Conservation (phyloP, 2,888 invertebrate species). For the Hydroisotoma schaefferi region DNA sequence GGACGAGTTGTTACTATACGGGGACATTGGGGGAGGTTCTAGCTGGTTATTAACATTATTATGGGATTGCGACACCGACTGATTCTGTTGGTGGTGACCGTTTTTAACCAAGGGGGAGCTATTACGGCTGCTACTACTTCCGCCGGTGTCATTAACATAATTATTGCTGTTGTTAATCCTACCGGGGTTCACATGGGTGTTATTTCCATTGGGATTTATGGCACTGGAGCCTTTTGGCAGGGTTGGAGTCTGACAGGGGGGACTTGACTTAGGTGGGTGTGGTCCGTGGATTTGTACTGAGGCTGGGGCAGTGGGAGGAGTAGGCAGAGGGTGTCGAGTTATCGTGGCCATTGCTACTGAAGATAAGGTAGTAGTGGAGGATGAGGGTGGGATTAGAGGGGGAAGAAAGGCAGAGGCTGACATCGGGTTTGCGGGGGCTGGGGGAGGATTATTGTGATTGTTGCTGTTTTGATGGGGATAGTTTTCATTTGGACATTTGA, state of each 20-base stretch:
- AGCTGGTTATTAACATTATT: background rate
- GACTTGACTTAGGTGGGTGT: too few species aligned
- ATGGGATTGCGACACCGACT: background rate
- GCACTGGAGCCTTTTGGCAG: background rate
- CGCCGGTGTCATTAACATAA: background rate
- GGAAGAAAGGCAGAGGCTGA: background rate
- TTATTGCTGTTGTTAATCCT: background rate
- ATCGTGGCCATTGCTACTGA: background rate
- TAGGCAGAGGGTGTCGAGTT: background rate
- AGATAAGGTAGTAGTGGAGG: background rate
- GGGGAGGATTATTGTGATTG: conserved; percentile 1
- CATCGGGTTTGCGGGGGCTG: background rate
- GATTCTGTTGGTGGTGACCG: background rate
- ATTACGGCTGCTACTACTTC: background rate
- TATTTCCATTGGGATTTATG: background rate
- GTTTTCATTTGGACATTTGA: conserved; percentile 19
- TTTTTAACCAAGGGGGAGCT: background rate
- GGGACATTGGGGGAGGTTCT: background rate
- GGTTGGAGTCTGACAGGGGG: background rate
- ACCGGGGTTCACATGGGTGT: background rate
- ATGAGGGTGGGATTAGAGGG: background rate
- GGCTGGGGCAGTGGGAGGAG: too few species aligned
- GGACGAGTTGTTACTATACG: too few species aligned
- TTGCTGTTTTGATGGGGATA: conserved; percentile 16
- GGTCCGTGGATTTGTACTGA: too few species aligned